Evolutionary conservation across 2,113 vertebrate genomes (phyloP).

Genomic region (Cygnus atratus): DNA sequence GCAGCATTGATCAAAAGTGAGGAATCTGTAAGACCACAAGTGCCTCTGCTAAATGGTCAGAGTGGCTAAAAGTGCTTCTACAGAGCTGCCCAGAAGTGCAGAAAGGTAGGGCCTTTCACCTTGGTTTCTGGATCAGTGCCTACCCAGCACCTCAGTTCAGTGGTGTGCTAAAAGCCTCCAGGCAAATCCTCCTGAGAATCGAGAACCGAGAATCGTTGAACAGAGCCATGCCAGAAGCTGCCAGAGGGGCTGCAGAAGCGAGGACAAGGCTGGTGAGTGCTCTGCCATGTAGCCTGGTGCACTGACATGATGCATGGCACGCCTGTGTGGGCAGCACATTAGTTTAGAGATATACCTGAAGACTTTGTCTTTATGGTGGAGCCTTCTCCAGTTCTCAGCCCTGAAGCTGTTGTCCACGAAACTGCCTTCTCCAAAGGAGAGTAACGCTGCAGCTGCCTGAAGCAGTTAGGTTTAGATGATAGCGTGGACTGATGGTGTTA

Average conservation of each 20-base stretch:
- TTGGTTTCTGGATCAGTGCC: neutral
- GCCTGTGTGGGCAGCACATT: fast-evolving
- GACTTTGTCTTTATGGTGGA: neutral
- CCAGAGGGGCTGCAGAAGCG: fast-evolving
- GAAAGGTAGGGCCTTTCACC: neutral
- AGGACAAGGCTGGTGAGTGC: neutral
- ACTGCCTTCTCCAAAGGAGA: neutral
- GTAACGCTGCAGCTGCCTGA: neutral
- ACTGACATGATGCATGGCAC: neutral
- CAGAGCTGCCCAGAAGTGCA: neutral
- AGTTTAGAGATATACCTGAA: neutral
- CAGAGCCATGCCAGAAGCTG: neutral
- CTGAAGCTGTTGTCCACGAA: neutral
- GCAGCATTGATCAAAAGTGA: neutral
- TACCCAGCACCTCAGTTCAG: neutral
- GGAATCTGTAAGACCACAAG: neutral
- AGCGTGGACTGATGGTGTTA: neutral
- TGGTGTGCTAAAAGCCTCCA: neutral
- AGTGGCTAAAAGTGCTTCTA: neutral
- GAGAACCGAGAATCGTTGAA: no score
- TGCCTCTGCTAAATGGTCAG: neutral
- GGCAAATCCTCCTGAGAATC: neutral
- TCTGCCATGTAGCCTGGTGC: neutral
- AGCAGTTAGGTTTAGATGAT: neutral
- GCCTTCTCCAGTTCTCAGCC: neutral